These are phyloP conservation scores for Adelosebastes latens DNA, from an alignment of 2,797 vertebrate species.

Conservation along the genomic window DNA sequence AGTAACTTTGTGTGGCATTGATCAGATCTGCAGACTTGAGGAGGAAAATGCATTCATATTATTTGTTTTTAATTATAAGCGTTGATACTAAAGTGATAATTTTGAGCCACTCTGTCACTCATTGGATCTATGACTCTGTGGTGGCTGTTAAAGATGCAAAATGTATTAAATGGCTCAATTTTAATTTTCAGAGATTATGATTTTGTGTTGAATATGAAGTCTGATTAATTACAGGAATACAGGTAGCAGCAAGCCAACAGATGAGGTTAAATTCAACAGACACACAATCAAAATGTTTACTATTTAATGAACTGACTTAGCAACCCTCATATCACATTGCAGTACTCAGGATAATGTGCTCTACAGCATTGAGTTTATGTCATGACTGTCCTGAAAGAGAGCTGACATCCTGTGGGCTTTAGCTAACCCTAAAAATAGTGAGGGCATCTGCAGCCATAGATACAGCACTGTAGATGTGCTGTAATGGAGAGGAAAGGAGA, in stretches of 20 bases:
- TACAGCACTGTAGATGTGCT: neutral
- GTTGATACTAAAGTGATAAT: neutral
- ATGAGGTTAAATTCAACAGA: neutral
- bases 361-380: neutral
- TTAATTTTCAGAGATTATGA: neutral
- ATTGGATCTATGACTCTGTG: neutral
- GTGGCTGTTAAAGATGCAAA: neutral
- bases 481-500: neutral
- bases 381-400: neutral
- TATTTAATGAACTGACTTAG: neutral
- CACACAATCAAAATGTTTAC: no score
- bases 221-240: neutral
- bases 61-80: neutral
- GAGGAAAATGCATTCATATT: neutral
- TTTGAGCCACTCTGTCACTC: neutral
- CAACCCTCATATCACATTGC: neutral
- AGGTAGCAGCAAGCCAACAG: neutral
- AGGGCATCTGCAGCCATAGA: neutral
- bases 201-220: neutral
- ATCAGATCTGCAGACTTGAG: neutral
- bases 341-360: neutral
- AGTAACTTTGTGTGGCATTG: neutral
- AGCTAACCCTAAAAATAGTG: neutral
- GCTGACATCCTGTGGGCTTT: neutral
- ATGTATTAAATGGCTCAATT: neutral